A percentile compares a stretch with the other conserved stretches of the same genome.
Conservation (phyloP, 2,113 vertebrate genomes). For the Jacana jacana region DNA sequence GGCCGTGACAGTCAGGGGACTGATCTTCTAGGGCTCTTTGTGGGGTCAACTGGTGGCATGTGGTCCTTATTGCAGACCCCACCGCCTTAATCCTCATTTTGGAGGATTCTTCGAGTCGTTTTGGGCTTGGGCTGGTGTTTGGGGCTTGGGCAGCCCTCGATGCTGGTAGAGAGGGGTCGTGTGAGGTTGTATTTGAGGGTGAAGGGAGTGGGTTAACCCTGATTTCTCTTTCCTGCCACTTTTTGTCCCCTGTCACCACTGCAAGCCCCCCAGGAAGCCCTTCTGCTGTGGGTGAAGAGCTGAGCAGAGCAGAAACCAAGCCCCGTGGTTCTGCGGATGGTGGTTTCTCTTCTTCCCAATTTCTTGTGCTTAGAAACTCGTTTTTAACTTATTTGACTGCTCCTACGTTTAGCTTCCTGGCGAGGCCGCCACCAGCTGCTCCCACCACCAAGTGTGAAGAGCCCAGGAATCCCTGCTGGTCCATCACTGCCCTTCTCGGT, state of each 20-base stretch:
- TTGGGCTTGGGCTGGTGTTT: rapidly evolving
- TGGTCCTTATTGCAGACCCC: not conserved
- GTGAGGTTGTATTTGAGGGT: rapidly evolving
- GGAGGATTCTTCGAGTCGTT: rapidly evolving
- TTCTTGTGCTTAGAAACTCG: not conserved
- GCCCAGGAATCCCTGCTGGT: not conserved
- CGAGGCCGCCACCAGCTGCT: not conserved
- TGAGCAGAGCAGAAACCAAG: not conserved
- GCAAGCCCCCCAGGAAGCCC: not conserved
- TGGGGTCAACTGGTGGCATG: too few species aligned
- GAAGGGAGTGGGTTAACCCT: not conserved
- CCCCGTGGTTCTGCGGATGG: not conserved
- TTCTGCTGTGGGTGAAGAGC: not conserved
- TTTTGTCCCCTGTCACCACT: rapidly evolving
- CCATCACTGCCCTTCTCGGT: not conserved
- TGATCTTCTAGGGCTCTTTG: too few species aligned
- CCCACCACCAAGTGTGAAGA: rapidly evolving
- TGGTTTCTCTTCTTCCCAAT: not conserved
- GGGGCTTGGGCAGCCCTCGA: not conserved
- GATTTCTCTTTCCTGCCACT: not conserved
- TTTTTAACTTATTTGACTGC: not conserved
- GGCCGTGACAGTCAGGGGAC: not conserved
- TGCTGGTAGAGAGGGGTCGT: not conserved
- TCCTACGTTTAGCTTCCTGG: not conserved
- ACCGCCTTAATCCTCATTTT: rapidly evolving